Percentiles rank a stretch among this genome's conserved stretches.
Conservation (phyloP, 2,797 vertebrate species). For the Gymnopithys bicolor region DNA sequence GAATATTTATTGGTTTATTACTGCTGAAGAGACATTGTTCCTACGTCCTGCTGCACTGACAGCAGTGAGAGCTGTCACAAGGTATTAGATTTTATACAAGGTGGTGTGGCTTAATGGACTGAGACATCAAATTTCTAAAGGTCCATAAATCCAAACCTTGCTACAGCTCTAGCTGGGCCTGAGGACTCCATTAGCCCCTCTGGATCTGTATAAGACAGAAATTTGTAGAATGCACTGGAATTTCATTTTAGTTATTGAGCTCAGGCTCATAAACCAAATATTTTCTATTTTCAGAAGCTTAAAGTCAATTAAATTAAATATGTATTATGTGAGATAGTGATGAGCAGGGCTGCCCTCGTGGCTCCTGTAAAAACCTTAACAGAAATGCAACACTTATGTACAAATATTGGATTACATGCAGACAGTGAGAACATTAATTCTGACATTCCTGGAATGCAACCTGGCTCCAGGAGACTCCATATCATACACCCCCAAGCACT, state of each 20-base stretch:
- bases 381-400: not conserved
- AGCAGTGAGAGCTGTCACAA: constrained; percentile 36
- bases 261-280: not conserved
- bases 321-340: not conserved
- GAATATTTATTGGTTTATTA: constrained; percentile 62
- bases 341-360: not conserved
- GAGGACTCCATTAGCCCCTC: constrained; percentile 11
- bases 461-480: not conserved
- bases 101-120: not conserved
- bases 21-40: constrained; percentile 46
- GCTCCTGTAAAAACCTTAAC: not conserved
- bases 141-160: constrained; percentile 13
- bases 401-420: not conserved
- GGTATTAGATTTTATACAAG: constrained; percentile 17
- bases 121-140: not conserved
- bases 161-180: not conserved
- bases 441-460: not conserved
- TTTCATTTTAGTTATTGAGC: not conserved
- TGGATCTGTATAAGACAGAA: not conserved
- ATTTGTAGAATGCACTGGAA: not conserved
- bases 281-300: not conserved
- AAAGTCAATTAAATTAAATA: not conserved
- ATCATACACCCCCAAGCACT: not conserved
- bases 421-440: not conserved
- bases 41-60: not conserved